Evolutionary conservation across 2,888 invertebrate species (phyloP).

Genomic region (Aradus depressus): DNA sequence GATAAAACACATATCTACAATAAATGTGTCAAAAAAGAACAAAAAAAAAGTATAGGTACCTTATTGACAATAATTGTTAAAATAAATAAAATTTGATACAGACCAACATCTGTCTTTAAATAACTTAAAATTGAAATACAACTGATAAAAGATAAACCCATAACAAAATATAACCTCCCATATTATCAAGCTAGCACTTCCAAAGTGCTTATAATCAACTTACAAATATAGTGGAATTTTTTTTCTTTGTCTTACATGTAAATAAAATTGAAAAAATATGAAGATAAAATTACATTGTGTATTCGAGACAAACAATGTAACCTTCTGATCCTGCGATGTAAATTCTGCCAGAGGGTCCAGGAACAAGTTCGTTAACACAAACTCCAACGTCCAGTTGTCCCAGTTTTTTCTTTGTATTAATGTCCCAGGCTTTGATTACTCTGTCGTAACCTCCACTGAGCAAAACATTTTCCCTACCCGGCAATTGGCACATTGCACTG

Average conservation of each 20-base stretch:
- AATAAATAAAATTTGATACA: conserved; percentile 16
- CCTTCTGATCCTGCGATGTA: conserved; percentile 51
- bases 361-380: conserved; percentile 41
- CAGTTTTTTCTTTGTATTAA: conserved; percentile 32
- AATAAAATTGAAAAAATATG: neutral
- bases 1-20: no score
- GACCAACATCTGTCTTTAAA: conserved; percentile 16
- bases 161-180: conserved; percentile 12
- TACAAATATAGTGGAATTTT: no score
- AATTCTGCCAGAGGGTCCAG: conserved; percentile 37
- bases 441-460: conserved; percentile 43
- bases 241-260: neutral
- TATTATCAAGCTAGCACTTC: no score
- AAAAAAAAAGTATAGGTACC: no score
- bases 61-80: conserved; percentile 19
- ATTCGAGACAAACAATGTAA: conserved; percentile 38
- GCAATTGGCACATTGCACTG: conserved; percentile 37
- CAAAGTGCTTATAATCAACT: no score
- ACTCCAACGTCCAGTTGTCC: conserved; percentile 33
- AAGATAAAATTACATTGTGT: conserved; percentile 28
- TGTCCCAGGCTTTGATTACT: conserved; percentile 40
- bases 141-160: conserved; percentile 11
- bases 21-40: no score
- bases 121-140: conserved; percentile 9
- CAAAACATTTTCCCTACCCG: conserved; percentile 34